Conservation (phyloP, 2,888 invertebrate species). For the Fragum sueziense region DNA sequence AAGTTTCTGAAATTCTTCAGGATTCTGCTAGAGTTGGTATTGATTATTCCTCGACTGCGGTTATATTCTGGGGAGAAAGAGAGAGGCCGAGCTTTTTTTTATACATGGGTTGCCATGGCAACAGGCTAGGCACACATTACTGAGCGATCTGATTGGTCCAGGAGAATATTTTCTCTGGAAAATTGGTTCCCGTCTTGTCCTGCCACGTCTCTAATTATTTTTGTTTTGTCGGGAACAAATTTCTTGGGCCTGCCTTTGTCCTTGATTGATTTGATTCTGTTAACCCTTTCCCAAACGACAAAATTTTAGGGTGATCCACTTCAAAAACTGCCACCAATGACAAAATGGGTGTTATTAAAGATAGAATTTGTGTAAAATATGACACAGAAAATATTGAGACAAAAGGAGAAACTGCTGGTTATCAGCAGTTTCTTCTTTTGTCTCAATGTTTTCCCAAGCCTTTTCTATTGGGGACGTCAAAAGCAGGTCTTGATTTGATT, state of each 20-base stretch:
- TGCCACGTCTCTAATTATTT: neutral
- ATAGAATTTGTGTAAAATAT: too few relatives aligned
- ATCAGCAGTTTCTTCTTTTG: too few relatives aligned
- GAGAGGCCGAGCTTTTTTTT: slow-evolving; percentile 21
- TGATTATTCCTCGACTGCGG: slow-evolving; percentile 3
- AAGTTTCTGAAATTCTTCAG: neutral
- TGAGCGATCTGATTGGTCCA: slow-evolving; percentile 47
- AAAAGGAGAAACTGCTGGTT: too few relatives aligned
- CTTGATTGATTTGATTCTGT: too few relatives aligned
- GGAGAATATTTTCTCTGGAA: slow-evolving; percentile 1
- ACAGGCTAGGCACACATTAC: slow-evolving; percentile 49
- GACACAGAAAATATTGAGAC: too few relatives aligned
- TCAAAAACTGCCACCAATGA: too few relatives aligned
- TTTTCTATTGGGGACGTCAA: too few relatives aligned
- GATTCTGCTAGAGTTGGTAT: slow-evolving; percentile 8
- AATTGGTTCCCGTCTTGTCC: neutral
- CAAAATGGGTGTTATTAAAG: too few relatives aligned
- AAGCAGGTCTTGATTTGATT: too few relatives aligned
- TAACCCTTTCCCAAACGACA: too few relatives aligned
- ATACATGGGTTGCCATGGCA: slow-evolving; percentile 57
- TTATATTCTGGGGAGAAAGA: slow-evolving; percentile 20
- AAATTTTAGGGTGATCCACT: too few relatives aligned
- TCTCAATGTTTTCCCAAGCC: too few relatives aligned
- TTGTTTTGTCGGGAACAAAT: neutral
- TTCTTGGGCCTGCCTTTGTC: neutral